Evolutionary conservation across 2,113 vertebrate genomes (phyloP), one percentile per base, ranked within the genome.

Genomic region (Paramormyrops kingsleyae): DNA sequence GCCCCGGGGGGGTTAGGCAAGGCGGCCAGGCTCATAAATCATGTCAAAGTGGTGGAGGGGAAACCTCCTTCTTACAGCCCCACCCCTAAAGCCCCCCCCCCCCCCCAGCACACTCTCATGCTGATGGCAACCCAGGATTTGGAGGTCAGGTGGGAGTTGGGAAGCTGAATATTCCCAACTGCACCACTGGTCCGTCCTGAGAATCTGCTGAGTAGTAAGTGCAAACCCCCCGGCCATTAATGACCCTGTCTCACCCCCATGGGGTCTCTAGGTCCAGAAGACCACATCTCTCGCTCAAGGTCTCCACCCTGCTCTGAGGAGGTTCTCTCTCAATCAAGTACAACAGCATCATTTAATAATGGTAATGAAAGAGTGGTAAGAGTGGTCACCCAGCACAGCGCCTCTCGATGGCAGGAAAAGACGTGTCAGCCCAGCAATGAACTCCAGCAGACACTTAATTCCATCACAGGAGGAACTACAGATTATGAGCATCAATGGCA

Each of bases 201-300:
- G 31, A 77, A 19, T 77, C 31, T 39, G 50, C 92, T 93, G 90
- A 50, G 90, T 92, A 85, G 91, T 92, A 92, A 91, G 88, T 91
- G 94, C 91, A 93, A 90, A 93, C 12, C 49, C 12, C 90, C 90
- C 92, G 89, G 93, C 94, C 94, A 94, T 95, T 94, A 94, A 94
- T 95, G 94, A 94, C 94, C 91, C 91, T 87, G 87, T 91, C 91
- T 92, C 92, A 94, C 94, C 92, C 93, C 93, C 94, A 92, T 86
- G 21, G 92, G 92, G 92, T 87, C 19, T 90, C 91, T 93, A 92
- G 91, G 91, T 93, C 89, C 91, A 89, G 83, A 91, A 93, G 90
- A 92, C 91, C 21, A 87, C 52, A 83, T 86, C 21, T 74, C 53
- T 66, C 89, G 35, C 88, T 90, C 90, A 88, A 90, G 91, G 91